Evolutionary conservation across 2,888 invertebrate genomes (phyloP).

Genomic region (Stegophylla sp.): DNA sequence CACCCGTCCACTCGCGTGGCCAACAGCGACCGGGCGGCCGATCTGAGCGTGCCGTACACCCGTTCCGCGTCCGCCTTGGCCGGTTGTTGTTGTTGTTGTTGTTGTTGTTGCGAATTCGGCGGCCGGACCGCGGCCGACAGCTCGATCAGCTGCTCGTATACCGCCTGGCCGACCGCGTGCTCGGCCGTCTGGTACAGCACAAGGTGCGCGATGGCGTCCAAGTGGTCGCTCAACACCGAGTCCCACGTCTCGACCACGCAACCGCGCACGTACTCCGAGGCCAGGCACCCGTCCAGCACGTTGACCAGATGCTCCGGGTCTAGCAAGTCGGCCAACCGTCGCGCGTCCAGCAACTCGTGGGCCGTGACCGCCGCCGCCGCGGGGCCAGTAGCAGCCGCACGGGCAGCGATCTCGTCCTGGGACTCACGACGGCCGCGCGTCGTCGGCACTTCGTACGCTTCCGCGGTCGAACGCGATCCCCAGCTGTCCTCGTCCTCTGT

Average conservation of each 20-base stretch:
- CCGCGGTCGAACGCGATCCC: conserved; percentile 20
- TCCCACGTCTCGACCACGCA: conserved; percentile 54
- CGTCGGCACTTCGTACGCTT: not conserved
- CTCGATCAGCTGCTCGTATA: conserved; percentile 33
- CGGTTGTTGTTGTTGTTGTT: not conserved
- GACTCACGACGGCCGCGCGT: too few species aligned
- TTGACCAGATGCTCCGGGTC: conserved; percentile 26
- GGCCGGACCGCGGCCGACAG: conserved; percentile 25
- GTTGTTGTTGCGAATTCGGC: not conserved
- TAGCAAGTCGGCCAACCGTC: conserved; percentile 25
- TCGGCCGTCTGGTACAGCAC: conserved; percentile 47
- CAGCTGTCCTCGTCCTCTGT: not conserved
- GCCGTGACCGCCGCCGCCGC: conserved; percentile 6
- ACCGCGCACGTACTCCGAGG: conserved; percentile 40
- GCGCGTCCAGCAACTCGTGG: conserved; percentile 23
- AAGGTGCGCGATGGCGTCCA: conserved; percentile 46
- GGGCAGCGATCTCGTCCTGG: not conserved
- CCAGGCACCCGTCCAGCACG: conserved; percentile 41
- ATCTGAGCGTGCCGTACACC: conserved; percentile 42
- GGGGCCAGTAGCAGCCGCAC: too few species aligned
- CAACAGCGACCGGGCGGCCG: conserved; percentile 40
- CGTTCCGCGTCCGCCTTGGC: conserved; percentile 28
- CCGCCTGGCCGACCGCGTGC: conserved; percentile 30
- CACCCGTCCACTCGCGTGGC: conserved; percentile 42
- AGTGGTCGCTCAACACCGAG: conserved; percentile 46